A percentile compares a stretch with the other conserved stretches of the same genome.
Conservation (phyloP, 2,113 vertebrate species). For the Acanthochromis polyacanthus region DNA sequence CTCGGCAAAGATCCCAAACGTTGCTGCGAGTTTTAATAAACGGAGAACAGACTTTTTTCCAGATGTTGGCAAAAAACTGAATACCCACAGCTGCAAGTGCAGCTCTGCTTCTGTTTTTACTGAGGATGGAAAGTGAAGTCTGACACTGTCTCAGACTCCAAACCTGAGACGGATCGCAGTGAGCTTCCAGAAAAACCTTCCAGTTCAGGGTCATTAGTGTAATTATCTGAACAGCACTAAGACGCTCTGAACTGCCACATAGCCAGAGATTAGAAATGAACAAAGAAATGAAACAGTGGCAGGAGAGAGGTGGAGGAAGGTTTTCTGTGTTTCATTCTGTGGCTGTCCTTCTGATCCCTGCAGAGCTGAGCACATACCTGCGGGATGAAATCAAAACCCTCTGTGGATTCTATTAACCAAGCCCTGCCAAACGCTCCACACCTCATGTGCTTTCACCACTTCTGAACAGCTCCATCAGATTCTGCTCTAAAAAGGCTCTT, state of each 20-base stretch:
- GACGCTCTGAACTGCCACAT: slow-evolving; percentile 38
- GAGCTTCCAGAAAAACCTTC: slow-evolving; percentile 34
- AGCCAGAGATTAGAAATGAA: slow-evolving; percentile 54
- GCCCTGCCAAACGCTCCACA: slow-evolving; percentile 71
- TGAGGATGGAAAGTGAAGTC: slow-evolving; percentile 64
- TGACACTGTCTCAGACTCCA: slow-evolving; percentile 46
- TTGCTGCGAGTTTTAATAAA: slow-evolving; percentile 62
- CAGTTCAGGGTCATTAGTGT: slow-evolving; percentile 38
- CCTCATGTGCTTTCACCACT: slow-evolving; percentile 75
- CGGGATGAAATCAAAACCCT: slow-evolving; percentile 85
- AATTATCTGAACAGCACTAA: slow-evolving; percentile 60
- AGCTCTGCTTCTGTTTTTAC: slow-evolving; percentile 50
- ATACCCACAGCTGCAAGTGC: slow-evolving; percentile 73
- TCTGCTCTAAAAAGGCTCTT: slow-evolving; percentile 41
- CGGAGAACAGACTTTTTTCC: slow-evolving; percentile 49
- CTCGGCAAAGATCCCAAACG: slow-evolving; percentile 49
- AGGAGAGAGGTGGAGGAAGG: slow-evolving; percentile 50
- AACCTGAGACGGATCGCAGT: slow-evolving; percentile 37
- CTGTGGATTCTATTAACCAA: slow-evolving; percentile 80
- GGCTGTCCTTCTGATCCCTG: slow-evolving; percentile 76
- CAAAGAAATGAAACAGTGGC: slow-evolving; percentile 58
- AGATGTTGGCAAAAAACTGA: slow-evolving; percentile 68
- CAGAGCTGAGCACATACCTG: slow-evolving; percentile 81
- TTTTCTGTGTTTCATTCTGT: slow-evolving; percentile 75
- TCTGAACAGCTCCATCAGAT: slow-evolving; percentile 67